Percentiles rank a stretch among this genome's conserved stretches.
Evolutionary conservation across 2,888 invertebrate genomes (phyloP).

Genomic region (Caenorhabditis virilis): DNA sequence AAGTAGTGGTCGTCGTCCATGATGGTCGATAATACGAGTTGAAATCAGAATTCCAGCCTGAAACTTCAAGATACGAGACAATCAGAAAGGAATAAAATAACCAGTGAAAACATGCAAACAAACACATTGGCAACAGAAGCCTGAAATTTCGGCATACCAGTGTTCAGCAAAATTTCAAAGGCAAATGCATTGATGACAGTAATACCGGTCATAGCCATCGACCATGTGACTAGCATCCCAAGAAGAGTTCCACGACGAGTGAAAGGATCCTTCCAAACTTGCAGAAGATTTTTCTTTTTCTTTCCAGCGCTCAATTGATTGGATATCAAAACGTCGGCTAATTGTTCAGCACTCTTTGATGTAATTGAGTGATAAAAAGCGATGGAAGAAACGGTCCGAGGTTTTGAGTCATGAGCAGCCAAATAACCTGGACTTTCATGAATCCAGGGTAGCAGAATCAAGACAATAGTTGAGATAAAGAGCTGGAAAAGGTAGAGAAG

Average conservation of each 20-base stretch:
- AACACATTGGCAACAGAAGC: constrained; percentile 20
- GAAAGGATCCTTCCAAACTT: background rate
- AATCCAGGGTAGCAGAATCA: constrained; percentile 4
- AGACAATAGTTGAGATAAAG: constrained; percentile 1
- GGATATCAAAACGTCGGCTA: background rate
- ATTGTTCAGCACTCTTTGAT: background rate
- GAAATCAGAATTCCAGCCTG: constrained; percentile 20
- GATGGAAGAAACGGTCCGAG: constrained; percentile 3
- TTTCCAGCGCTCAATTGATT: background rate
- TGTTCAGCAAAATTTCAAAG: constrained; percentile 24
- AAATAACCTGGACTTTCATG: constrained; percentile 20
- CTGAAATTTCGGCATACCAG: constrained; percentile 9
- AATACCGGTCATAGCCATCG: constrained; percentile 34
- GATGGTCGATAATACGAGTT: constrained; percentile 23
- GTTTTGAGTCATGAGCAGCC: constrained; percentile 2
- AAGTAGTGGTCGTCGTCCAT: constrained; percentile 22
- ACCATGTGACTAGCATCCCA: constrained; percentile 19
- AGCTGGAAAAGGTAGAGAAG: constrained; percentile 18
- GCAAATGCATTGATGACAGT: constrained; percentile 34
- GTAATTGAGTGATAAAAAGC: constrained; percentile 12
- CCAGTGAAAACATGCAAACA: constrained; percentile 26
- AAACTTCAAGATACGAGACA: background rate
- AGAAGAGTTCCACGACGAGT: constrained; percentile 22
- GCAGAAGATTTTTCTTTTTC: background rate
- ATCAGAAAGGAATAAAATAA: background rate